These are phyloP conservation scores for Delichon dasypus DNA, from an alignment of 2,797 vertebrate genomes.

Conservation along the genomic window DNA sequence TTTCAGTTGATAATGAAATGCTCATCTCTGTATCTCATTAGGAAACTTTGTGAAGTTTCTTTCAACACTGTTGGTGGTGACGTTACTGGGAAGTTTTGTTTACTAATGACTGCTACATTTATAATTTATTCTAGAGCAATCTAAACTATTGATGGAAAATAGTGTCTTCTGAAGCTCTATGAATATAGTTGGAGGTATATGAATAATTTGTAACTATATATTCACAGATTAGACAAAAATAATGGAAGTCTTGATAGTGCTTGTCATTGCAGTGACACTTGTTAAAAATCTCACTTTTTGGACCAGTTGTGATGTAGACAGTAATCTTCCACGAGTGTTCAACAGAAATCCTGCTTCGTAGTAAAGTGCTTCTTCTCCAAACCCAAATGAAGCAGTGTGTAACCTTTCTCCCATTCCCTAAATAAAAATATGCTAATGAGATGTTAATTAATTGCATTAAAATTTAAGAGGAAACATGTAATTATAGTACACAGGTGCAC, in stretches of 20 bases:
- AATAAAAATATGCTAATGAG: background rate
- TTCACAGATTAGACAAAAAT: background rate
- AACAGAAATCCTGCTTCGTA: background rate
- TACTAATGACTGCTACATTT: slow-evolving; percentile 16
- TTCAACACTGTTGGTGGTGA: background rate
- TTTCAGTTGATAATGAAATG: background rate
- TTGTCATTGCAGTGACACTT: background rate
- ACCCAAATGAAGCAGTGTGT: background rate
- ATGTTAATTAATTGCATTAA: slow-evolving; percentile 38
- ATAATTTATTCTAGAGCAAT: slow-evolving; percentile 24
- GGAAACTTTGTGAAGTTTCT: background rate
- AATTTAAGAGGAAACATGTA: slow-evolving; percentile 10
- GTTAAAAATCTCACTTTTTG: background rate
- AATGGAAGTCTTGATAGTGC: background rate
- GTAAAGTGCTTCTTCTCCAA: background rate
- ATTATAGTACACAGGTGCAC: slow-evolving; percentile 4
- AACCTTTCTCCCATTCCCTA: background rate
- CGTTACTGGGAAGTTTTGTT: background rate
- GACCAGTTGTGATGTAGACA: background rate
- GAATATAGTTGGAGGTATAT: background rate
- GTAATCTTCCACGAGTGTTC: background rate
- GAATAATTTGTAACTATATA: slow-evolving; percentile 11
- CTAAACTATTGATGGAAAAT: background rate
- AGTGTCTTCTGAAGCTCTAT: background rate
- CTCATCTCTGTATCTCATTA: background rate